phyloP scores from a whole-genome alignment of 2,113 vertebrate genomes.

The Buteo buteo region DNA sequence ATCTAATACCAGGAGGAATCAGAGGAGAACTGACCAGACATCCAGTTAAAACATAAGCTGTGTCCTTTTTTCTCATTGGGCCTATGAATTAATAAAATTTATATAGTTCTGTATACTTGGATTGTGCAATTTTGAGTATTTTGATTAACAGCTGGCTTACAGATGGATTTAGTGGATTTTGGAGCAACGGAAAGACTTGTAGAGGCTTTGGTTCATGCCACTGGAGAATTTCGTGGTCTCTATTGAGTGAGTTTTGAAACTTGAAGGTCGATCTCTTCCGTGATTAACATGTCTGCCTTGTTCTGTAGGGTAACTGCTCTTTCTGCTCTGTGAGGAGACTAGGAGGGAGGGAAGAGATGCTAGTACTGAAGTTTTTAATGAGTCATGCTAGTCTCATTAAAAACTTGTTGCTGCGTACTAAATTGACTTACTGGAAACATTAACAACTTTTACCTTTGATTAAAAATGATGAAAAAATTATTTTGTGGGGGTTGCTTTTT shows the following conservation, averaged over 20 bases:
- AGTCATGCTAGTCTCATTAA: not conserved
- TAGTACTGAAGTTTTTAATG: not conserved
- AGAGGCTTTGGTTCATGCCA: not conserved
- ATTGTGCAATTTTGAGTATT: not conserved
- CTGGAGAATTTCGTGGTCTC: not conserved
- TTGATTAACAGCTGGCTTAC: not conserved
- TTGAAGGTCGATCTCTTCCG: not conserved
- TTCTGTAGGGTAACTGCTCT: not conserved
- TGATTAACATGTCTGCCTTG: not conserved
- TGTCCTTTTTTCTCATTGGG: not conserved
- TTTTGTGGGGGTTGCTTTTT: accelerated
- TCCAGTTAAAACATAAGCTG: not conserved
- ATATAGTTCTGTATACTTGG: not conserved
- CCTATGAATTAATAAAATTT: not conserved
- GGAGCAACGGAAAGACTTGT: not conserved
- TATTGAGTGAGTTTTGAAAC: not conserved
- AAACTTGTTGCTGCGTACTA: not conserved
- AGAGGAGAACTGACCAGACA: not conserved
- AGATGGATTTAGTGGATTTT: not conserved
- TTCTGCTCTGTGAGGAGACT: not conserved
- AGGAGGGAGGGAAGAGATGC: not conserved
- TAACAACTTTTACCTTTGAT: not conserved
- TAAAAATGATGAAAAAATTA: not conserved
- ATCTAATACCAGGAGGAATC: conserved; percentile 22
- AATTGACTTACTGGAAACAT: not conserved